phyloP scores from a whole-genome alignment of 2,797 vertebrate genomes.

The Takifugu rubripes region DNA sequence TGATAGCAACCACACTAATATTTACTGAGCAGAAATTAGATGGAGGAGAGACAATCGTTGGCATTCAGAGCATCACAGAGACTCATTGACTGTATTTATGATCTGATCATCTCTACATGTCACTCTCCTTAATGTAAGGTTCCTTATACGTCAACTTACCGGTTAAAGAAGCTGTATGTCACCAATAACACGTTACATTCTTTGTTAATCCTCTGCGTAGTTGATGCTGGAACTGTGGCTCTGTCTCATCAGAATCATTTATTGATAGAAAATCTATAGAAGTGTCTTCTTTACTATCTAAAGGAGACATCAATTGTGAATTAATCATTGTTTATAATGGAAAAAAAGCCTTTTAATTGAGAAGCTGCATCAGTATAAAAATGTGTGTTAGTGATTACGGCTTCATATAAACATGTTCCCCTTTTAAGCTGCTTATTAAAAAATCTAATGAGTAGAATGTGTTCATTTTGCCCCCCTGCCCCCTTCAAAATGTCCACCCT shows the following conservation, averaged over 20 bases:
- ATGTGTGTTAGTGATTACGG: not conserved
- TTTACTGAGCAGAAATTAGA: constrained; percentile 75
- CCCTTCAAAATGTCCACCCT: not conserved
- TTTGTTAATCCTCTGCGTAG: no score
- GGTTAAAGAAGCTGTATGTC: not conserved
- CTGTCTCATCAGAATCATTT: no score
- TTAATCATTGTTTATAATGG: no score
- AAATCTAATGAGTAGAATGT: constrained; percentile 12
- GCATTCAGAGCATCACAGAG: constrained; percentile 40
- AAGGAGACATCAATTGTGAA: no score
- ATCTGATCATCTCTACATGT: no score
- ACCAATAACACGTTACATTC: no score
- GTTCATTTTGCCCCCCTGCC: constrained; percentile 12
- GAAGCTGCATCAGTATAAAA: not conserved
- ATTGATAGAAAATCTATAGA: no score
- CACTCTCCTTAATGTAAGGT: no score
- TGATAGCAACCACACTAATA: constrained; percentile 70
- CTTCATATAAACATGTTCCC: not conserved
- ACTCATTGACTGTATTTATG: not conserved
- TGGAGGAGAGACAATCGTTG: constrained; percentile 31
- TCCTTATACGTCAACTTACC: not conserved
- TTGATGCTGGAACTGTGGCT: no score
- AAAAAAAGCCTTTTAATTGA: no score
- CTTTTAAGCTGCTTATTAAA: not conserved
- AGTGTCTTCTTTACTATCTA: no score